Base-by-base conservation (phyloP, 2,888 invertebrate genomes). In the Ferdinandea cuprea region DNA sequence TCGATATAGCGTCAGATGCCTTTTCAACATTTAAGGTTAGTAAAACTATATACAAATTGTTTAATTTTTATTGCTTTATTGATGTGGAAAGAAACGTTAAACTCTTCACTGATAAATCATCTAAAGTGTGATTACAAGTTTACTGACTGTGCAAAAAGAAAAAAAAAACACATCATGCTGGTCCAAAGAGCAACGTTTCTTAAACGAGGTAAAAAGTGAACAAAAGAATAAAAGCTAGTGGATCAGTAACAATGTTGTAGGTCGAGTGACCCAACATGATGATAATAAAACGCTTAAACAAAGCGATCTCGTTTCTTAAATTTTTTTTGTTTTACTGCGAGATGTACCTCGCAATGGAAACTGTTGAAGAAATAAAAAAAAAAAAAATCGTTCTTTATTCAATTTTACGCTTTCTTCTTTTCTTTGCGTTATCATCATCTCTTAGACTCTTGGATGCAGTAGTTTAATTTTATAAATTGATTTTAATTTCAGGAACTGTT, bases 1-100 rank as follows among this genome's bases (percentile, higher is more conserved):
- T 99, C 93, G 99, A 99, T 94, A 99, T 99, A 91, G 99, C 99
- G 91, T 99, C 99, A 87, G 99, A 99, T 95, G 99, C 99, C 92
- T 99, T 99, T 93, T 98, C 99, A 91, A 99, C 99, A 87, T 99
- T 99, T 94, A 99, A 99, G 95, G 98, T 98, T 91, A 86, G 85
- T 76, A 25, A 25, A 25, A 25, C 25, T 5, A 5, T 25, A 25
- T 2, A 2, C 25, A 25, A 40, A 42, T 28, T 8, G 0, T 17
- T 40, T 19, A 13, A 42, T 40, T 66, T 42, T 65, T 13, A 25
- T 9, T 44, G 17, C 1, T 44, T n/a, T 7, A 44, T 35, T 35
- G 40, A 7, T 40, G 13, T 37, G 37, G 37, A n/a, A 37, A 37
- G 37, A n/a, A 13, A 37, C 17, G 25, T 28, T 25, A 40, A 37